These are phyloP conservation scores for Tetranychus piercei DNA, from an alignment of 2,888 invertebrate species.

Conservation along the genomic window DNA sequence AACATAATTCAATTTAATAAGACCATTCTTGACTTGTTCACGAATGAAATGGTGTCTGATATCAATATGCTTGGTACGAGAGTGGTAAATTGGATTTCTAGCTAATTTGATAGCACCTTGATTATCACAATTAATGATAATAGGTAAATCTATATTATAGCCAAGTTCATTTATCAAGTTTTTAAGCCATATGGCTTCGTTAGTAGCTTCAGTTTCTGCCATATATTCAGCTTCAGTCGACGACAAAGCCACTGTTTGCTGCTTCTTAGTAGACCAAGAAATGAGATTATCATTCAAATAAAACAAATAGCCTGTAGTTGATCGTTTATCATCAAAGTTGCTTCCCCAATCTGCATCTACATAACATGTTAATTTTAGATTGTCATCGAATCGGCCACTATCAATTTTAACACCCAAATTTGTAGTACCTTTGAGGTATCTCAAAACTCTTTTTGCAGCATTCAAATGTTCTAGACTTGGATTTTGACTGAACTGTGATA, in stretches of 20 bases:
- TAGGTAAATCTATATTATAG: neutral
- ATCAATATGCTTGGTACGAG: conserved; percentile 28
- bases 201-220: conserved; percentile 24
- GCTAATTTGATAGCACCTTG: conserved; percentile 26
- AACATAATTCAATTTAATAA: conserved; percentile 16
- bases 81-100: conserved; percentile 26
- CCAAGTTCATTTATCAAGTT: conserved; percentile 15
- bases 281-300: conserved; percentile 12
- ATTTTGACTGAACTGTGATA: neutral
- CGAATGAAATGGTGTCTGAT: conserved; percentile 24
- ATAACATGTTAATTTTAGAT: conserved; percentile 17
- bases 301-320: conserved; percentile 24
- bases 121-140: conserved; percentile 23
- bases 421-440: conserved; percentile 12
- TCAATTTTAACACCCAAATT: neutral
- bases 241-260: conserved; percentile 24
- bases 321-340: conserved; percentile 22
- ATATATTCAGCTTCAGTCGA: conserved; percentile 28
- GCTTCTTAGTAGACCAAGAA: conserved; percentile 22
- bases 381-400: too few species aligned
- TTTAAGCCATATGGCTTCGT: conserved; percentile 23
- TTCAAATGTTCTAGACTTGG: conserved; percentile 11
- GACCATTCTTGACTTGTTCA: conserved; percentile 13
- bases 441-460: conserved; percentile 12
- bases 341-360: conserved; percentile 25